Percentiles rank a stretch among this genome's conserved stretches.
These are phyloP conservation scores for Denticeps clupeoides DNA, from an alignment of 2,797 vertebrate genomes.

Conservation along the genomic window DNA sequence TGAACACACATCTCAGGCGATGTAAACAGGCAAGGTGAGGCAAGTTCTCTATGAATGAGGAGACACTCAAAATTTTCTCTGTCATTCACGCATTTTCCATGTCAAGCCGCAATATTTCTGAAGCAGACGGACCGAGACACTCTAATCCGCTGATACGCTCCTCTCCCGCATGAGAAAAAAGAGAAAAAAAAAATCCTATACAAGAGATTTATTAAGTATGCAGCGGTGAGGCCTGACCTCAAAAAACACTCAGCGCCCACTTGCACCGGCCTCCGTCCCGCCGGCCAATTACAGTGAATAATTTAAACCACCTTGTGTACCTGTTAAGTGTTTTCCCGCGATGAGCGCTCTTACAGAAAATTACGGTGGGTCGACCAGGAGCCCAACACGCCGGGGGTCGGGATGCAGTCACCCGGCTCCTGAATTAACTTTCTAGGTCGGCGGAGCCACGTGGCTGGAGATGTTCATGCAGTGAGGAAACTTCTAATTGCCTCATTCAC, in stretches of 20 bases:
- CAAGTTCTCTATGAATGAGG: too few species aligned
- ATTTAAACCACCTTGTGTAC: constrained; percentile 38
- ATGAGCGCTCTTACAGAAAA: constrained; percentile 36
- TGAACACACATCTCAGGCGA: too few species aligned
- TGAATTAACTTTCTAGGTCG: constrained; percentile 12
- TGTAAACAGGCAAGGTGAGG: too few species aligned
- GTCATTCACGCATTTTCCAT: too few species aligned
- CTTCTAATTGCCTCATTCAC: constrained; percentile 1
- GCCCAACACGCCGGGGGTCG: not conserved
- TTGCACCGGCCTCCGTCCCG: constrained; percentile 13
- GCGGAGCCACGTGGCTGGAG: constrained; percentile 14
- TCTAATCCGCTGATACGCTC: too few species aligned
- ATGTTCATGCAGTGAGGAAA: not conserved
- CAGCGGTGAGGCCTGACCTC: constrained; percentile 44
- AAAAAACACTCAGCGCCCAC: constrained; percentile 6
- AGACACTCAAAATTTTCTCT: too few species aligned
- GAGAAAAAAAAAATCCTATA: constrained; percentile 41
- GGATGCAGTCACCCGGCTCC: constrained; percentile 1
- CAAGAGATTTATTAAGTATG: constrained; percentile 56
- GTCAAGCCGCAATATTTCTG: too few species aligned
- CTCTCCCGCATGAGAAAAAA: constrained; percentile 4
- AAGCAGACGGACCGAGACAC: too few species aligned
- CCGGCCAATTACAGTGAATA: constrained; percentile 44
- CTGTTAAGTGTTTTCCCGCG: constrained; percentile 44
- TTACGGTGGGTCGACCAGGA: constrained; percentile 35